Evolutionary conservation across 1,140 invertebrate species (phyloP), one percentile per base, ranked within the genome.

Genomic region (Ostrea edulis): DNA sequence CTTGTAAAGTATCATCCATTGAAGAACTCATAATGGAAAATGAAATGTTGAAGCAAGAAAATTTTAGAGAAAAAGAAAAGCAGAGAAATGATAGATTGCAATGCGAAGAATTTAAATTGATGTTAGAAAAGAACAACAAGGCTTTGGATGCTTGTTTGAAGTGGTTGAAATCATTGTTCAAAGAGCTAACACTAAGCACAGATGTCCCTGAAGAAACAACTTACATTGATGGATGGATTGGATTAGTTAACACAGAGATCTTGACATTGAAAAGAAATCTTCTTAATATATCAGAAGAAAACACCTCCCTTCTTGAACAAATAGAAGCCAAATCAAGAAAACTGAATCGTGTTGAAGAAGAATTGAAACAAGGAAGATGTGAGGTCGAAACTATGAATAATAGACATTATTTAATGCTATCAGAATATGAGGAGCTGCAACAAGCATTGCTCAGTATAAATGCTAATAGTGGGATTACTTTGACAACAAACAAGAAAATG

Each of bases 341-440:
- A 0, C 8, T 86, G 29, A 58, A 52, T 9, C 0, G 51, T 20
- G 29, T 62, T 17, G 17, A 65, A 83, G 29, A 71, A 86, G 35
- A 14, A 44, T 53, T 52, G 53, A 54, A 65, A 11, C 0, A 25
- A 22, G 58, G 11, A 35, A 22, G 53, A 11, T 20, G 2, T 9
- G 55, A 71, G 20, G 17, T 84, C 2, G 14, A 29, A 52, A 25
- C 35, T 52, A 7, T 52, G 25, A 11, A 35, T 11, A 65, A 53
- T 2, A 84, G 84, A 55, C n/a, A 68, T 54, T 14, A 51, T 4
- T 25, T 87, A 20, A 51, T 87, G 12, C 62, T 83, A 11, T 22
- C 86, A 35, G 86, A 87, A n/a, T 53, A 51, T 65, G 82, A 87
- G 9, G 52, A 87, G 11, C 20, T 87, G 29, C 58, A 83, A 83